Conservation (phyloP, 2,797 vertebrate species). For the Peromyscus attwateri region DNA sequence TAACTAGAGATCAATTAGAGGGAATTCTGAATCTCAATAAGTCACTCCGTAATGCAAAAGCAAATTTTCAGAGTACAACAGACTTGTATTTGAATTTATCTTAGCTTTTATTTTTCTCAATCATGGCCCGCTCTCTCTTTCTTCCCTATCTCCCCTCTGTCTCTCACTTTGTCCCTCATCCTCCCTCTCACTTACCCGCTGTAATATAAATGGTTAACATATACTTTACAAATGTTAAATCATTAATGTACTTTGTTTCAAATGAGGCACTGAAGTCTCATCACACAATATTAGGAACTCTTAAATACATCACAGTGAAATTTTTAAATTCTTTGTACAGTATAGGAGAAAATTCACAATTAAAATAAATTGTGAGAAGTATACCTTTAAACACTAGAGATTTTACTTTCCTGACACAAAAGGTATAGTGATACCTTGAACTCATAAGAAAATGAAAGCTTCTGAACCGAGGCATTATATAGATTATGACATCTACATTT, state of each 20-base stretch:
- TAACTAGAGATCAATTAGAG: neutral
- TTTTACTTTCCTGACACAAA: neutral
- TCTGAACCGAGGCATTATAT: neutral
- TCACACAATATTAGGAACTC: neutral
- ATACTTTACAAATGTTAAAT: neutral
- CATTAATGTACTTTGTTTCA: neutral
- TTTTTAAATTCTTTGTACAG: neutral
- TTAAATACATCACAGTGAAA: neutral
- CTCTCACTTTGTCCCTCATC: neutral
- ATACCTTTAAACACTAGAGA: neutral
- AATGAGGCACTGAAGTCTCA: neutral
- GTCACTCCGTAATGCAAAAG: neutral
- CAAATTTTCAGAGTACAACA: neutral
- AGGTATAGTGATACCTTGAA: neutral
- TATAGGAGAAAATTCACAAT: neutral
- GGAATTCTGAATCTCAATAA: neutral
- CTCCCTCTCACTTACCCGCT: neutral
- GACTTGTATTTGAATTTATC: neutral
- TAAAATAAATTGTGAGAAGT: neutral
- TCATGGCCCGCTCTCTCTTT: fast-evolving
- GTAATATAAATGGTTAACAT: neutral
- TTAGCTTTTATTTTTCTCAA: neutral
- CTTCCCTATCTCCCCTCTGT: neutral
- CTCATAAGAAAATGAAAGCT: neutral
- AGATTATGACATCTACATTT: neutral